Conservation (phyloP, 35 echinoderm and acorn worm genomes). For the Apostichopus parvimensis region DNA sequence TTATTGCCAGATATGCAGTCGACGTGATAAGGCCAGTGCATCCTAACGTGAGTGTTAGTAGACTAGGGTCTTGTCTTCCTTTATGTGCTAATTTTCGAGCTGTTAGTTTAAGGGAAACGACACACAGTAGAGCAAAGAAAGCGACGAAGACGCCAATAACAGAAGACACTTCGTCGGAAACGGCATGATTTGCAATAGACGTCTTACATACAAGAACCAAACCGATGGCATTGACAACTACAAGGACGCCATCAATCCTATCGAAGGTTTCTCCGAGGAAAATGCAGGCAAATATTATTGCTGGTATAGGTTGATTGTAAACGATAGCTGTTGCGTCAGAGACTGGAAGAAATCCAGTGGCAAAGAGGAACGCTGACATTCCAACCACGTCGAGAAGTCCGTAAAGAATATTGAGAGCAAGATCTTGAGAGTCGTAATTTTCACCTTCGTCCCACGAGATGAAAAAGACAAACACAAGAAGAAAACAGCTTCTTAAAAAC, state of each 20-base stretch:
- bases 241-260: not conserved
- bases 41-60: not conserved
- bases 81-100: not conserved
- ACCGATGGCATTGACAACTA: not conserved
- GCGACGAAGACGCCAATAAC: not conserved
- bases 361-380: not conserved
- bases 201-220: constrained; percentile 11
- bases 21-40: not conserved
- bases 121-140: not conserved
- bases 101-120: not conserved
- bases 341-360: not conserved
- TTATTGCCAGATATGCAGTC: not conserved
- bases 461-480: not conserved
- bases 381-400: not conserved
- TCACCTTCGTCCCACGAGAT: constrained; percentile 19
- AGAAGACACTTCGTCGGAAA: not conserved
- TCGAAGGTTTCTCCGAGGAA: not conserved
- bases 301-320: constrained; percentile 18
- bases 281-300: not conserved
- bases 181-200: not conserved
- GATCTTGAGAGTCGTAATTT: constrained; percentile 7
- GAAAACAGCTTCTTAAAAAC: not conserved
- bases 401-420: not conserved
- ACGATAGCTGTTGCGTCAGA: not conserved
- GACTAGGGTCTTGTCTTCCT: not conserved